These are phyloP conservation scores for Cavia aperea DNA, from an alignment of 2,113 vertebrate species.

Conservation along the genomic window DNA sequence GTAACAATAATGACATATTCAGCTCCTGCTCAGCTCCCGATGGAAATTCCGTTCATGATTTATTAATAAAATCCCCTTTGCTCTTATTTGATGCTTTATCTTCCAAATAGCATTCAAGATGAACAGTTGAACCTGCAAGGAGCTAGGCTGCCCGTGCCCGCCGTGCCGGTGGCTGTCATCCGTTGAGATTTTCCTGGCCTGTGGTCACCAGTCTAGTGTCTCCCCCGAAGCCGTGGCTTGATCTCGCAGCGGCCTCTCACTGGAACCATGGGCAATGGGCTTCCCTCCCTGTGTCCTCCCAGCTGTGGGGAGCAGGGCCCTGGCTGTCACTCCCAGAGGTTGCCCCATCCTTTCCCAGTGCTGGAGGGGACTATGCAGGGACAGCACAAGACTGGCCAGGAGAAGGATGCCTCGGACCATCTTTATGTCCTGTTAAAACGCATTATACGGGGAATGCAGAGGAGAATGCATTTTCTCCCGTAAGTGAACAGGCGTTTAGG, in stretches of 20 bases:
- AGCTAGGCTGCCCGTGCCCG: not conserved
- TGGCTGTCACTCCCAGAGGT: conserved; percentile 29
- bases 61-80: conserved; percentile 46
- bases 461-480: conserved; percentile 33
- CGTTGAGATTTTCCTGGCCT: not conserved
- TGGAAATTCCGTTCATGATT: conserved; percentile 34
- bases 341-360: conserved; percentile 55
- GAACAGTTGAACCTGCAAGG: conserved; percentile 10
- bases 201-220: conserved; percentile 51
- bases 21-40: not conserved
- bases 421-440: not conserved
- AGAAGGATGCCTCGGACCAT: not conserved
- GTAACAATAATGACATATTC: not conserved
- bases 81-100: conserved; percentile 50
- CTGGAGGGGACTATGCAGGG: conserved; percentile 34
- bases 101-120: conserved; percentile 40
- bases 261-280: conserved; percentile 35
- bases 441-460: not conserved
- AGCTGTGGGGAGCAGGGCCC: not conserved
- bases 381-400: conserved; percentile 24
- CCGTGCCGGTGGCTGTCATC: conserved; percentile 31
- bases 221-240: conserved; percentile 51
- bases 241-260: conserved; percentile 5
- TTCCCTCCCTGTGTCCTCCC: conserved; percentile 7
- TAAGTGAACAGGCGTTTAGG: not conserved